phyloP scores from a whole-genome alignment of 2,113 vertebrate species.

The Tychaedon coryphoeus region DNA sequence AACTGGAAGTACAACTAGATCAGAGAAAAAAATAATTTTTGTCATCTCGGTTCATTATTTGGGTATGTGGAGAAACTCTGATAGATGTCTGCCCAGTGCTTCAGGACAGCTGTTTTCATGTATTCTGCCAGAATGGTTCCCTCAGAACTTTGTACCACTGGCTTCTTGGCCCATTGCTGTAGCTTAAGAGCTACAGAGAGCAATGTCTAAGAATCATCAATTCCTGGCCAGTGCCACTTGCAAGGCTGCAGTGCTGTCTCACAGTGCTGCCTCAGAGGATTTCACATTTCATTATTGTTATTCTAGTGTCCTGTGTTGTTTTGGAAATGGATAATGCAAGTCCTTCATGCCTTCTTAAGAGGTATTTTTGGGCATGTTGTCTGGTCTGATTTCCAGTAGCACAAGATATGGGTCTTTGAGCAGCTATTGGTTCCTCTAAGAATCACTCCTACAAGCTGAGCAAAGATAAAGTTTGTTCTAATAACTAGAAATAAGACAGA shows the following conservation, averaged over 20 bases:
- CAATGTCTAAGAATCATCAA: neutral
- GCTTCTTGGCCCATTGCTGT: neutral
- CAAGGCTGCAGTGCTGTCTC: neutral
- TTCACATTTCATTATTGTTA: neutral
- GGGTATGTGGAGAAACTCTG: neutral
- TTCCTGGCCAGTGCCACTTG: neutral
- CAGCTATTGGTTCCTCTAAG: neutral
- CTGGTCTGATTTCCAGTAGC: neutral
- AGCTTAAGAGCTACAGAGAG: neutral
- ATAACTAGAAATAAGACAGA: neutral
- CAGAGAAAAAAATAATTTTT: neutral
- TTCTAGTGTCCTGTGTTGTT: neutral
- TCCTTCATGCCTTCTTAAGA: neutral
- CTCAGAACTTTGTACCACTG: neutral
- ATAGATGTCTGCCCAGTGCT: neutral
- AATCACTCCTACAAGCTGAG: neutral
- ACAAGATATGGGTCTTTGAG: neutral
- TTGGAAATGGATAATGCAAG: neutral
- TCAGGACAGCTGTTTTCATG: neutral
- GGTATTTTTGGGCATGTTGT: neutral
- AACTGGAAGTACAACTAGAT: neutral
- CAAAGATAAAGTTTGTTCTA: neutral
- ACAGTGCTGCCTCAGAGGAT: neutral
- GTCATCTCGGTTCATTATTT: neutral
- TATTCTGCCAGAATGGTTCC: neutral